Base-by-base conservation (phyloP, 2,797 vertebrate genomes). In the Urophycis tenuis region DNA sequence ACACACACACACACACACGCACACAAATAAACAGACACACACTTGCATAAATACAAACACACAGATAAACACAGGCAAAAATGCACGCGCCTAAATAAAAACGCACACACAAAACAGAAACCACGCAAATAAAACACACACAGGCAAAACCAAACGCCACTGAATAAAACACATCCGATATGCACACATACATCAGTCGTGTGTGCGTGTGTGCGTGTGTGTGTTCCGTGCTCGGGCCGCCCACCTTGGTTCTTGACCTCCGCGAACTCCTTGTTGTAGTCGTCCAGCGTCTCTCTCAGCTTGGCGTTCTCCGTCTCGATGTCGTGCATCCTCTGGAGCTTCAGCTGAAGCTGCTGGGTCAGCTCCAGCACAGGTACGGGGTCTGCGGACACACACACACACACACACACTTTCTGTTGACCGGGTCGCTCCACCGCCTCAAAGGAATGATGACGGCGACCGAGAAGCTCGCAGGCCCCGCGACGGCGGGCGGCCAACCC, bases 261-360 rank as follows among this genome's bases (percentile, higher is more conserved):
- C 0, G 97, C 95, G 36, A 99, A 99, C 91, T 99, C 98, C 90
- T 97, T 99, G 86, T 98, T 98, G 91, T 99, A 99, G 79, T 99
- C 98, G 89, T 99, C 97, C 78, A 99, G 95, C 74, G 98, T 99
- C 91, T 99, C 96, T 82, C 98, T 91, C 84, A 99, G 96, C 85
- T 99, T 99, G 93, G 96, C 96, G 93, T 99, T 99, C 91, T 99
- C 98, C 1, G 96, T 98, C 93, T 99, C 98, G 88, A 98, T 96
- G 89, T 99, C 97, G 39, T 99, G 96, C 94, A 98, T 95, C 83
- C 95, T 95, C 89, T 99, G 98, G 86, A 99, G 95, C 94, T 98
- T 99, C 92, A 96, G 92, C 93, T 98, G 96, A 85, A 99, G 94
- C 93, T 99, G 97, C 91, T 98, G 97, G 84, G 95, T 95, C 78